These are phyloP conservation scores for Eumacrocentrus americanus DNA, from an alignment of 2,888 invertebrate species.

Conservation along the genomic window DNA sequence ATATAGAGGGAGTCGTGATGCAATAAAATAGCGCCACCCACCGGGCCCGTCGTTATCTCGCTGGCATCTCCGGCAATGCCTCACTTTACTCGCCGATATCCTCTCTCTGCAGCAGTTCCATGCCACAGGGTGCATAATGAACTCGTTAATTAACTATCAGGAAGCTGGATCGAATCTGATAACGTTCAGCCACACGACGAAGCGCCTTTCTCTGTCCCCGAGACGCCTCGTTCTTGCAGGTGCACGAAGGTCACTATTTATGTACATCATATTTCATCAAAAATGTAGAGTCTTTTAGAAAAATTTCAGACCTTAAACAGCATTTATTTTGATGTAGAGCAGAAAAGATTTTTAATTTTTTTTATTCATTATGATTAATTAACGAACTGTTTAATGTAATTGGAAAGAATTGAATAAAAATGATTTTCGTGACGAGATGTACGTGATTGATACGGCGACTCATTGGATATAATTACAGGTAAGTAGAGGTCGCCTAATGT, in stretches of 20 bases:
- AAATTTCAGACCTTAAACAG: too few species aligned
- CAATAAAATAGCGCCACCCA: slow-evolving; percentile 62
- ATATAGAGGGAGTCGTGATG: slow-evolving; percentile 54
- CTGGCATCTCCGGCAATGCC: slow-evolving; percentile 58
- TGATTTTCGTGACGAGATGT: slow-evolving; percentile 46
- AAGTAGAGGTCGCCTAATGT: neutral
- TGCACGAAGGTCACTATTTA: neutral
- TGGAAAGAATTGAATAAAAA: slow-evolving; percentile 8
- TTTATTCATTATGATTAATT: neutral
- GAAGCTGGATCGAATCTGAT: slow-evolving; percentile 61
- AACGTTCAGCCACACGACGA: slow-evolving; percentile 56
- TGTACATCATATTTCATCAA: too few species aligned
- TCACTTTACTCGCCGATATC: slow-evolving; percentile 51
- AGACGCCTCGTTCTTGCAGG: slow-evolving; percentile 12
- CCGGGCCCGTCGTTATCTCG: slow-evolving; percentile 55
- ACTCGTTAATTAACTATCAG: slow-evolving; percentile 62
- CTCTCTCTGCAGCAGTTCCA: neutral
- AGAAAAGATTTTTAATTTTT: too few species aligned
- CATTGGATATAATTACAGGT: neutral
- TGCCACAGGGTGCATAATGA: slow-evolving; percentile 59
- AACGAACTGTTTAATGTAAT: too few species aligned
- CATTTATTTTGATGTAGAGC: too few species aligned
- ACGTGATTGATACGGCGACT: slow-evolving; percentile 35
- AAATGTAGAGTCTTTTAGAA: too few species aligned
- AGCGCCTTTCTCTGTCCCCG: slow-evolving; percentile 18